Evolutionary conservation across 2,113 vertebrate genomes (phyloP), one percentile per base, ranked within the genome.

Genomic region (Cavia porcellus): DNA sequence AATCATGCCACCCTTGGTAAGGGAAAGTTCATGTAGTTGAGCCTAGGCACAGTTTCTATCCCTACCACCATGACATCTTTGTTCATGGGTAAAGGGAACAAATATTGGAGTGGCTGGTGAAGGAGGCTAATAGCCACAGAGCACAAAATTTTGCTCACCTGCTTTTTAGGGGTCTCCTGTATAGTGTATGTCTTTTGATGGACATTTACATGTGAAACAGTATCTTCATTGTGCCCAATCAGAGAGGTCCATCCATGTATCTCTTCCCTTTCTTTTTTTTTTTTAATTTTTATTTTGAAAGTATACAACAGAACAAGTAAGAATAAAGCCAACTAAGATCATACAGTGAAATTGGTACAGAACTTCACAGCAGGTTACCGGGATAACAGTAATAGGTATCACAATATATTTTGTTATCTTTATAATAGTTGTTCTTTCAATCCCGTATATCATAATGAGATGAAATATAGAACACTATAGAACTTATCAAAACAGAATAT

Each of bases 131-230:
- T 52, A 50, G 19, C 25, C 5, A 70, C 47, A 89, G 59, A 62
- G 47, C 47, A 59, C 38, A 47, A 57, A 62, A 86, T 72, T 91
- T 86, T 62, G 62, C 32, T 7, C 75, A 79, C 28, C 28, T 45
- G 75, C 47, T 30, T 47, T 7, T 30, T 50, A 32, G 47, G 22
- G 30, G 30, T 79, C 42, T 89, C 17, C 13, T 93, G 57, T 66
- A 20, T 38, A 70, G 38, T 52, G 14, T 82, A 32, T 68, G 50
- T 38, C 24, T 52, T 89, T 92, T 66, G 38, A 32, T 75, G 32
- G 25, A n/a, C 55, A 93, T 86, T 87, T 64, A 81, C 57, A 66
- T 55, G 52, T 47, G 47, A 59, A 25, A 87, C 64, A 96, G 57
- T 86, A 81, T 72, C 81, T 72, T 81, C 74, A 64, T 45, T 74